Evolutionary conservation across 2,797 vertebrate species (phyloP).

Genomic region (Valencia hispanica): DNA sequence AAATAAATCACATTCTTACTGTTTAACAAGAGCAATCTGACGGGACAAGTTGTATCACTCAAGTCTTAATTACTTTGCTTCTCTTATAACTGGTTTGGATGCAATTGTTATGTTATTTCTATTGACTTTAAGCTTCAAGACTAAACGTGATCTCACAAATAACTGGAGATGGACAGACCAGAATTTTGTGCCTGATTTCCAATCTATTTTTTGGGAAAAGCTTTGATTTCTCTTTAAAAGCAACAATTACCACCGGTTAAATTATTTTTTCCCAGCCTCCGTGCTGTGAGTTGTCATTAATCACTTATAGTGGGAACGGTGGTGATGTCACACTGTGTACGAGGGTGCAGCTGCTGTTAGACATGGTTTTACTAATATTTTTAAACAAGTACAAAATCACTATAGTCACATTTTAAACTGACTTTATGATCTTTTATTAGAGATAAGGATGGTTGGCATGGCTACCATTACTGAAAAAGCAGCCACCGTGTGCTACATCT

Average conservation of each 20-base stretch:
- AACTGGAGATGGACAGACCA: neutral
- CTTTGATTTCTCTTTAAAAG: neutral
- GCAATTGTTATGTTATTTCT: neutral
- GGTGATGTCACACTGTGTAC: too few species aligned
- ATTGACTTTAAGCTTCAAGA: neutral
- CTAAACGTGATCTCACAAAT: neutral
- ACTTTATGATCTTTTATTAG: neutral
- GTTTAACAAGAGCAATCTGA: constrained; percentile 3
- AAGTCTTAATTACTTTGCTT: neutral
- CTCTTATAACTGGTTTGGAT: neutral
- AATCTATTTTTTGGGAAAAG: neutral
- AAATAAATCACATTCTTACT: constrained; percentile 13
- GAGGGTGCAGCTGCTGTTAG: neutral
- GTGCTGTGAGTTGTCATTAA: too few species aligned
- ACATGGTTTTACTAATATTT: neutral
- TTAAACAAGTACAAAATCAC: neutral
- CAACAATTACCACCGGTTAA: neutral
- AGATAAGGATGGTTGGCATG: neutral
- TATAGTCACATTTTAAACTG: neutral
- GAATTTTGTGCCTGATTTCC: neutral
- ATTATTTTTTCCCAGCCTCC: too few species aligned
- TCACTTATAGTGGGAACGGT: too few species aligned
- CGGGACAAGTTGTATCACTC: neutral
- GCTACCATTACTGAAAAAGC: neutral
- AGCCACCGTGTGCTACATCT: too few species aligned